Evolutionary conservation across 2,113 vertebrate species (phyloP).

Genomic region (Abramis brama): DNA sequence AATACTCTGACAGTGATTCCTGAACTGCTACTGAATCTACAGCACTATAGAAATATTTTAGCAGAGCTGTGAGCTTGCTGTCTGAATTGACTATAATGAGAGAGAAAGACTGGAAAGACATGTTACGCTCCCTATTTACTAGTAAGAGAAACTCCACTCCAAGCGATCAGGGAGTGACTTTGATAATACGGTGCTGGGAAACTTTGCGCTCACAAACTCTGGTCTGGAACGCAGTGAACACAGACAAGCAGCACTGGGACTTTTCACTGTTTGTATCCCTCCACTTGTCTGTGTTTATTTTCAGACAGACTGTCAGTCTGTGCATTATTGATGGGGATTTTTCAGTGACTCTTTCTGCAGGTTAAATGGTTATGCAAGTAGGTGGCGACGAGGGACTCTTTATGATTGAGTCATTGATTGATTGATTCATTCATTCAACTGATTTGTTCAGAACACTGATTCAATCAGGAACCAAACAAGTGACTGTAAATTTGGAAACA

Average conservation of each 20-base stretch:
- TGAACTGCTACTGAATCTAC: background rate
- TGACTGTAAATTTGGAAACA: no score
- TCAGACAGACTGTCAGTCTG: no score
- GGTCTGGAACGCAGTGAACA: background rate
- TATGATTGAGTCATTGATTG: no score
- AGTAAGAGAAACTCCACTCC: background rate
- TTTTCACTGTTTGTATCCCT: background rate
- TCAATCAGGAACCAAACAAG: no score
- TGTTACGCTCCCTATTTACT: background rate
- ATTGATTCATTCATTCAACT: no score
- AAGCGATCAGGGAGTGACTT: background rate
- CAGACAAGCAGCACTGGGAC: background rate
- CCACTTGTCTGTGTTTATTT: background rate
- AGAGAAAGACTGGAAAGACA: slow-evolving; percentile 1
- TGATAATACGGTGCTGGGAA: background rate
- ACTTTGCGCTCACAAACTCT: background rate
- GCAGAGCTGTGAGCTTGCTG: background rate
- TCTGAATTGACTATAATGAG: background rate
- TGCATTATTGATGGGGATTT: no score
- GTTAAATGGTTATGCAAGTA: no score
- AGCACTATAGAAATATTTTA: background rate
- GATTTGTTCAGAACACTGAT: no score
- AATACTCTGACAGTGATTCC: background rate
- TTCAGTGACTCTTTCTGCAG: no score
- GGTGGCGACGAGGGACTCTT: no score